Base-by-base conservation (phyloP, 2,797 vertebrate species). In the Leontocebus nigricollis region DNA sequence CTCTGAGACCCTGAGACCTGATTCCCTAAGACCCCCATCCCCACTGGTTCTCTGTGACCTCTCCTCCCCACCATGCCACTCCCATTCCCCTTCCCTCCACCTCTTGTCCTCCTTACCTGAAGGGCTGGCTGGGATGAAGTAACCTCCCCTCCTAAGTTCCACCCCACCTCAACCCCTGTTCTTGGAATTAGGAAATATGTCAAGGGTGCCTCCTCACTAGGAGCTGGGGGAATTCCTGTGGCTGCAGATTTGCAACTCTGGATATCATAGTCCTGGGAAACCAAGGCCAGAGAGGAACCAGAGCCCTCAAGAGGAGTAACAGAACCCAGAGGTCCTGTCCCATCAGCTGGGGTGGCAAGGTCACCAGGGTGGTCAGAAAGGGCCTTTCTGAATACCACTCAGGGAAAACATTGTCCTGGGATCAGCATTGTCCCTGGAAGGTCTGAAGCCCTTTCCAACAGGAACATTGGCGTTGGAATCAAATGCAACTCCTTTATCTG, bases 161-260 rank as follows among this genome's bases (percentile, higher is more conserved):
- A 82, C 83, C 94, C 81, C 52, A 79, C 33, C 41, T 82, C 85
- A 92, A 67, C 81, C 73, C 57, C 57, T 48, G 13, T 88, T 83
- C 84, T 75, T 75, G 77, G 88, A 86, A 94, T 85, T 90, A 93
- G 92, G 84, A 95, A 93, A 88, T 64, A 2, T 7, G 52, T 36
- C 13, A 0, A 19, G 83, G 79, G 44, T 10, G 8, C 41, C 50
- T 57, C 81, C 75, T 90, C 44, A 33, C 73, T 17, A 26, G 50
- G 12, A 48, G 52, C 90, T 39, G 13, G 79, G 72, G 55, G 27
- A 67, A 27, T 55, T 79, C 46, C 10, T 27, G 11, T 30, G 61
- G n/a, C 52, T 85, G 24, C 30, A n/a, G 59, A 64, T 30, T 86
- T 15, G 52, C 48, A 8, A n/a, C 10, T 36, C 48, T 19, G 52